Percentiles rank a stretch among this genome's conserved stretches.
Evolutionary conservation across 1,140 invertebrate genomes (phyloP).

Genomic region (Brachionus angularis): DNA sequence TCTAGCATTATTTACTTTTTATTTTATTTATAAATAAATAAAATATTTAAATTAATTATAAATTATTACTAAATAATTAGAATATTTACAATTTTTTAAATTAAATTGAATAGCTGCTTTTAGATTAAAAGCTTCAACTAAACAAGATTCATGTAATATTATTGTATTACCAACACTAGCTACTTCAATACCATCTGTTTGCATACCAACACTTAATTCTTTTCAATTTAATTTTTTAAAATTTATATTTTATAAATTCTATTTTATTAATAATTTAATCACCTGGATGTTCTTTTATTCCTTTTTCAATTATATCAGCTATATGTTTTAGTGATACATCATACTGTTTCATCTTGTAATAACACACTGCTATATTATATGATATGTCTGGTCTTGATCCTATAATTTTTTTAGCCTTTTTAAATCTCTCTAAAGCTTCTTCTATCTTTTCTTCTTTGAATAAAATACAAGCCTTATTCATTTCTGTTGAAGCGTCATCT

Average conservation of each 20-base stretch:
- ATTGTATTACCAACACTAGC: constrained; percentile 86
- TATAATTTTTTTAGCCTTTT: constrained; percentile 75
- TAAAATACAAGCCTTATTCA: constrained; percentile 90
- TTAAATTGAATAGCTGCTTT: constrained; percentile 90
- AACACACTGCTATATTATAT: constrained; percentile 91
- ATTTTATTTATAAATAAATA: neutral
- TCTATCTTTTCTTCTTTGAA: constrained; percentile 87
- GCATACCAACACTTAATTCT: constrained; percentile 92
- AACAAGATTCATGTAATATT: constrained; percentile 86
- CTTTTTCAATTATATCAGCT: constrained; percentile 91
- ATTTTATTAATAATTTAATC: neutral
- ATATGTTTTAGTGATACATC: constrained; percentile 71
- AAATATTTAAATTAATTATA: neutral
- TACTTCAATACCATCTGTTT: constrained; percentile 93
- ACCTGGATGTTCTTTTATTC: constrained; percentile 87
- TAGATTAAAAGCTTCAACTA: constrained; percentile 96
- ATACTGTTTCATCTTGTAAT: constrained; percentile 89
- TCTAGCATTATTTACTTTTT: constrained; percentile 74
- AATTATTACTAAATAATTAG: constrained; percentile 47
- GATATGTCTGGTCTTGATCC: constrained; percentile 84
- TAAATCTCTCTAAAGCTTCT: constrained; percentile 86
- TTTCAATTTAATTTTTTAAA: neutral
- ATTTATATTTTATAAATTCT: constrained; percentile 1
- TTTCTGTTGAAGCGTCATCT: constrained; percentile 86
- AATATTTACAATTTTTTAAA: constrained; percentile 35